phyloP scores from a whole-genome alignment of 30 jellyfish, hydroid and myxozoan genomes.

The Catostylus mosaicus region DNA sequence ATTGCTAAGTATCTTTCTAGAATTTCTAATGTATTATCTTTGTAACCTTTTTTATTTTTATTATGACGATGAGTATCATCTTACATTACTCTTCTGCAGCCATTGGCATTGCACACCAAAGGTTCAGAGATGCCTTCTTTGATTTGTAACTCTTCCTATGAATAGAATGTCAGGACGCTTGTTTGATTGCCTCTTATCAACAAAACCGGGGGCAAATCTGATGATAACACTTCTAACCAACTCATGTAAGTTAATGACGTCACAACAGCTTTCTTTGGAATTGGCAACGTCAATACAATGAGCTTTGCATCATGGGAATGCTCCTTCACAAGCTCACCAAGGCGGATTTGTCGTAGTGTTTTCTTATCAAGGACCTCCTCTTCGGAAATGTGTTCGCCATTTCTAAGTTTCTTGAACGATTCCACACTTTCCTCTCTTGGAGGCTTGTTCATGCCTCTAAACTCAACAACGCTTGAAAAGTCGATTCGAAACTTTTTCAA shows the following conservation, averaged over 20 bases:
- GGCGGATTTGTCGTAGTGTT: constrained; percentile 94
- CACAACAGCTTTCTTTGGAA: constrained; percentile 82
- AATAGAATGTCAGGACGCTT: constrained; percentile 94
- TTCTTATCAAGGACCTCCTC: constrained; percentile 87
- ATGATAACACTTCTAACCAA: constrained; percentile 93
- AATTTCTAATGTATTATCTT: too few relatives aligned
- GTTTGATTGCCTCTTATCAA: constrained; percentile 96
- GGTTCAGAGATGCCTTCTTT: too few relatives aligned
- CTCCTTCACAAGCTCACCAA: constrained; percentile 94
- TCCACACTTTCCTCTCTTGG: constrained; percentile 82
- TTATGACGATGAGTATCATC: too few relatives aligned
- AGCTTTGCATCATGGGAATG: constrained; percentile 92
- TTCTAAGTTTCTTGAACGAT: constrained; percentile 52
- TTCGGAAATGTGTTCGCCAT: constrained; percentile 70
- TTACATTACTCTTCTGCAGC: too few relatives aligned
- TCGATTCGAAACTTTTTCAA: constrained; percentile 93
- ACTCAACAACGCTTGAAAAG: constrained; percentile 90
- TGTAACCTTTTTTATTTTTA: too few relatives aligned
- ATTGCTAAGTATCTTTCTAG: too few relatives aligned
- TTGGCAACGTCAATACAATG: constrained; percentile 94
- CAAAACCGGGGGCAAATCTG: constrained; percentile 90
- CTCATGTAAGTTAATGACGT: constrained; percentile 88
- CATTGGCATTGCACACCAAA: too few relatives aligned
- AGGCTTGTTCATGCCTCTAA: constrained; percentile 84
- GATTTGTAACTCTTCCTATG: too few relatives aligned